phyloP scores from a whole-genome alignment of 1,140 invertebrate species.

The Drosophila sp. region DNA sequence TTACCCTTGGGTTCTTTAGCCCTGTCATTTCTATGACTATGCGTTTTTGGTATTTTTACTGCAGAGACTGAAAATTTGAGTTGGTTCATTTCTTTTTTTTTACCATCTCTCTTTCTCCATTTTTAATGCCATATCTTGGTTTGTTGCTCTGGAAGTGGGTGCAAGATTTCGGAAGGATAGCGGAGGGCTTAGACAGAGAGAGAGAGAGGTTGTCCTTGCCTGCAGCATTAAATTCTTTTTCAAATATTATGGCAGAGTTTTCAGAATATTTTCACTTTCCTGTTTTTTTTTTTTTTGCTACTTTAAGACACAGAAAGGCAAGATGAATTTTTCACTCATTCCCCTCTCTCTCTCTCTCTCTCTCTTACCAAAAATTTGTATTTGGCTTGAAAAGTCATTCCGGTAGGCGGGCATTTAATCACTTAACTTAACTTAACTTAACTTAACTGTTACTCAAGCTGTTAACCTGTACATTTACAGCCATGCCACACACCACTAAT shows the following conservation, averaged over 20 bases:
- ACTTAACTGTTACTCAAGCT: constrained; percentile 14
- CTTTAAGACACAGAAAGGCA: constrained; percentile 40
- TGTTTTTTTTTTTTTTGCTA: constrained; percentile 1
- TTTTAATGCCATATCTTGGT: constrained; percentile 67
- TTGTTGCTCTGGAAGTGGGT: constrained; percentile 20
- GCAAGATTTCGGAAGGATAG: constrained; percentile 23
- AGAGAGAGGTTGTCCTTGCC: constrained; percentile 52
- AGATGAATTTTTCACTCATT: constrained; percentile 17
- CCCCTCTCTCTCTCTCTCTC: not conserved
- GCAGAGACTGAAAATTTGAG: constrained; percentile 47
- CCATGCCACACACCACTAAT: constrained; percentile 49
- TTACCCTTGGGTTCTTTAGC: constrained; percentile 9
- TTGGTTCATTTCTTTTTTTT: constrained; percentile 30
- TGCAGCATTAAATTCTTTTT: constrained; percentile 73
- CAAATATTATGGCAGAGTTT: constrained; percentile 70
- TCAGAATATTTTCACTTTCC: constrained; percentile 34
- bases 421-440: constrained; percentile 34
- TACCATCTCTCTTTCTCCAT: constrained; percentile 24
- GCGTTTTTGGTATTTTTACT: constrained; percentile 67
- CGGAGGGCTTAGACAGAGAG: not conserved
- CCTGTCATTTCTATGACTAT: constrained; percentile 35
- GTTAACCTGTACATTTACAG: constrained; percentile 35
- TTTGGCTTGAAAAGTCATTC: not conserved
- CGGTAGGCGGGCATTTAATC: constrained; percentile 30
- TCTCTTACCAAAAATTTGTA: not conserved